Evolutionary conservation across 1,140 invertebrate species (phyloP).

Genomic region (Fopius arisanus): DNA sequence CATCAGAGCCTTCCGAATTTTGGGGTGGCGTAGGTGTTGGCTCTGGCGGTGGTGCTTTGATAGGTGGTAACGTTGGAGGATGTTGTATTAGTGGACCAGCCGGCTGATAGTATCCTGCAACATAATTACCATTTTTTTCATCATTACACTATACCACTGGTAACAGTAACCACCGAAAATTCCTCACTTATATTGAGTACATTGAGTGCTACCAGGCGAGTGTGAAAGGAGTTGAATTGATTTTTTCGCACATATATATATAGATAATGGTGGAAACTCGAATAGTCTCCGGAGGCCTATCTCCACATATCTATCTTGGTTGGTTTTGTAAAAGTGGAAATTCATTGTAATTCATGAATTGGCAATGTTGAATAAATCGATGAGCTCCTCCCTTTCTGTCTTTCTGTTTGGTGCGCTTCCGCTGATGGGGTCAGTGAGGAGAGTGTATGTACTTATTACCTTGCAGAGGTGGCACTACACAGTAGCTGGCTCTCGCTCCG

Average conservation of each 20-base stretch:
- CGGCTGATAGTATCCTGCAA: slow-evolving; percentile 86
- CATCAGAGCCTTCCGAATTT: slow-evolving; percentile 63
- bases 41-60: slow-evolving; percentile 64
- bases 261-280: too few relatives aligned
- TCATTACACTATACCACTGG: neutral
- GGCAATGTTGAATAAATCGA: too few relatives aligned
- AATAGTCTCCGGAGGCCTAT: too few relatives aligned
- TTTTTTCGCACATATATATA: too few relatives aligned
- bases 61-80: slow-evolving; percentile 65
- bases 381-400: neutral
- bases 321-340: too few relatives aligned
- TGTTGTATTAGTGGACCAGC: slow-evolving; percentile 84
- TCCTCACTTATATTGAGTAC: neutral
- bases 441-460: neutral
- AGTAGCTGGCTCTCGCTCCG: slow-evolving; percentile 14
- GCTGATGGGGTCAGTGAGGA: neutral
- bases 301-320: too few relatives aligned
- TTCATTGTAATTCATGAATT: too few relatives aligned
- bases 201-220: neutral
- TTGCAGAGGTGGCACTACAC: slow-evolving; percentile 1
- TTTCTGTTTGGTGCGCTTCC: neutral
- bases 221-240: too few relatives aligned
- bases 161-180: neutral
- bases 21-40: slow-evolving; percentile 65
- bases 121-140: slow-evolving; percentile 29